Evolutionary conservation across 1,140 invertebrate genomes (phyloP).

Genomic region (Palaemon carinicauda): DNA sequence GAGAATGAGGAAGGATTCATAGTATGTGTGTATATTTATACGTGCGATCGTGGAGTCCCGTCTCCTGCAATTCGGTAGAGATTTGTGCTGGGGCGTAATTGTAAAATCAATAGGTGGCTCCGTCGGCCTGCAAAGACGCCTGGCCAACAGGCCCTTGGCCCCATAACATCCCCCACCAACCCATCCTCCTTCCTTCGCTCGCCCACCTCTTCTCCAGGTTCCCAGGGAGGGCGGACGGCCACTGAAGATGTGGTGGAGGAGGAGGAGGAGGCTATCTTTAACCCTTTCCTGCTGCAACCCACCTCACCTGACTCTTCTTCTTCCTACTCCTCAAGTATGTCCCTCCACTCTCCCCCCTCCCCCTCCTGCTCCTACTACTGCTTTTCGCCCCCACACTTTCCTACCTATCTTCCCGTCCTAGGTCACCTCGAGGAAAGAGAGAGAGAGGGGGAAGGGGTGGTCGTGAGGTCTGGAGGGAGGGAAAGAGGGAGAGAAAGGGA

Average conservation of each 20-base stretch:
- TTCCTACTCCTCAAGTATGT: too few relatives aligned
- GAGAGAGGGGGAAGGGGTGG: too few relatives aligned
- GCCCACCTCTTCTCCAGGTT: too few relatives aligned
- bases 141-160: neutral
- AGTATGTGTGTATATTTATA: neutral
- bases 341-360: too few relatives aligned
- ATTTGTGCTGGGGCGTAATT: constrained; percentile 1
- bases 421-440: neutral
- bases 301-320: too few relatives aligned
- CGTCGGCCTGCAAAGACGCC: neutral
- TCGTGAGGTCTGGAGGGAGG: neutral
- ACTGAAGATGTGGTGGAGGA: neutral
- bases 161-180: too few relatives aligned
- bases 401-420: neutral
- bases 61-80: neutral
- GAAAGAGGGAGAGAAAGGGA: neutral
- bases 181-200: too few relatives aligned
- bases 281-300: too few relatives aligned
- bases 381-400: too few relatives aligned
- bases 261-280: neutral
- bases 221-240: neutral
- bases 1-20: neutral
- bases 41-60: too few relatives aligned
- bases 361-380: too few relatives aligned
- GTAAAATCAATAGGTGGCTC: constrained; percentile 1